Base-by-base conservation (phyloP, 2,888 invertebrate species). In the Apantesis nais region DNA sequence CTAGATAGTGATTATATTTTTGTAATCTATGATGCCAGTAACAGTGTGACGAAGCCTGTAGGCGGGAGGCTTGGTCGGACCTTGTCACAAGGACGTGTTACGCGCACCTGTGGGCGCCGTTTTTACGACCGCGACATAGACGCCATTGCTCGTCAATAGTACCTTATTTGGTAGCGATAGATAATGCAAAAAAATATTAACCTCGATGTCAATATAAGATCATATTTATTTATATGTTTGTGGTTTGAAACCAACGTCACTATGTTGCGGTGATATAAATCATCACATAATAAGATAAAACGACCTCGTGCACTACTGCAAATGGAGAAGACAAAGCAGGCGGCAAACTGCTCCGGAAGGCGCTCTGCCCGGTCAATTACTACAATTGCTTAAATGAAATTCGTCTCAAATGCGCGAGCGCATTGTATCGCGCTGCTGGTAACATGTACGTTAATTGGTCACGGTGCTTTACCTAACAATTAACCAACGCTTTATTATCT, bases 311-410 rank as follows among this genome's bases (percentile, higher is more conserved):
- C 85, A 85, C 83, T 78, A 80, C 74, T 83, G 83, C 85, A 85
- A 81, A 80, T 84, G 83, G 81, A 82, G 86, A 85, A 90, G 89
- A 89, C 89, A 87, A 88, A 85, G 88, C 85, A 82, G 84, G 76
- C 83, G 83, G 82, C 80, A 78, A 75, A 74, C 76, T 78, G 86
- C 86, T 92, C 92, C 93, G 94, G 94, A 94, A 94, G 92, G 88
- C 89, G 89, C 85, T 80, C 83, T 84, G 88, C 87, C 88, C 85
- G 88, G 85, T 89, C 93, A 95, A 94, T 95, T 95, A 94, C 92
- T 83, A 89, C 93, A 94, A 94, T 94, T 94, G 94, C 91, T 92
- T 88, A 90, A 94, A 94, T 93, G 92, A 92, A 93, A 93, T 93
- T 92, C 91, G 92, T 92, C 92, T 92, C 88, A 86, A 86, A 87